Conservation (phyloP, 2,797 vertebrate species). For the Gymnocypris eckloni region DNA sequence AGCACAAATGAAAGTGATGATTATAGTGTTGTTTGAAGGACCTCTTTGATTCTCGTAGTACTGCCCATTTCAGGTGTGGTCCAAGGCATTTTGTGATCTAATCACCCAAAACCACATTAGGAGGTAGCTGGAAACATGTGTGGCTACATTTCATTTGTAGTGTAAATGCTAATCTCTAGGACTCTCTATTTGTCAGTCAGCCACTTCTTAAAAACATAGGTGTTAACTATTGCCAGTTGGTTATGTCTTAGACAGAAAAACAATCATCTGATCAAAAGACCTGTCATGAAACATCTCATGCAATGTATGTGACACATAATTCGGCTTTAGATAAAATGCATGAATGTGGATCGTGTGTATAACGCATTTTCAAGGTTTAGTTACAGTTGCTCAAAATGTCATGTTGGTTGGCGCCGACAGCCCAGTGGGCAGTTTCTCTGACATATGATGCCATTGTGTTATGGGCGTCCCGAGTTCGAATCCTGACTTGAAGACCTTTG, state of each 20-base stretch:
- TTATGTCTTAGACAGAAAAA: not conserved
- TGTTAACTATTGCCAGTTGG: not conserved
- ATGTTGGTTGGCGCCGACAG: not conserved
- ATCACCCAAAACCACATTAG: conserved; percentile 23
- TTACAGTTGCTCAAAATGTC: not conserved
- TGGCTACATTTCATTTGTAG: not conserved
- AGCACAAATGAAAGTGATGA: conserved; percentile 15
- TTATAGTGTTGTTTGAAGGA: conserved; percentile 22
- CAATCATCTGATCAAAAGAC: not conserved
- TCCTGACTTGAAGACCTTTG: not conserved
- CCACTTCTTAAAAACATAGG: not conserved
- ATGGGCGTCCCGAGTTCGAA: not conserved
- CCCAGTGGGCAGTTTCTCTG: not conserved
- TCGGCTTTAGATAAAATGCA: too few species aligned
- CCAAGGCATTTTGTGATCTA: conserved; percentile 17
- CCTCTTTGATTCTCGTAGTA: not conserved
- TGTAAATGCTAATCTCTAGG: not conserved
- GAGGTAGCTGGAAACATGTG: not conserved
- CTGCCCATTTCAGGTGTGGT: not conserved
- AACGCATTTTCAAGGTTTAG: not conserved
- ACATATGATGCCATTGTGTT: not conserved
- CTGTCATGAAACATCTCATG: not conserved
- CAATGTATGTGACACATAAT: not conserved
- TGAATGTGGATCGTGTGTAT: not conserved
- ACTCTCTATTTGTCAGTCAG: not conserved